Conservation (phyloP, 2,113 vertebrate species). For the Solea senegalensis region DNA sequence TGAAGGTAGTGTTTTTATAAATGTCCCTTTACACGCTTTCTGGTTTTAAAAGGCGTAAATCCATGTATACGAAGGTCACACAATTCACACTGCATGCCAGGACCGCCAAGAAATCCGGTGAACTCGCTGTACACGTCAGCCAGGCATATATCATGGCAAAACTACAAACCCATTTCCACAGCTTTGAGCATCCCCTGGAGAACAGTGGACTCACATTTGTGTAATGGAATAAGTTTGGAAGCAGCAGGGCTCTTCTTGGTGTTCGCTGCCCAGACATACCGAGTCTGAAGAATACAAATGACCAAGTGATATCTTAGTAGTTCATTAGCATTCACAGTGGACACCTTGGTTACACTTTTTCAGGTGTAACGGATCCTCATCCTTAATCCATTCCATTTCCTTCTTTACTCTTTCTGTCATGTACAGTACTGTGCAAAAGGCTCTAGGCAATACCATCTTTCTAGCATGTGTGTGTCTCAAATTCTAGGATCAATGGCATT, state of each 20-base stretch:
- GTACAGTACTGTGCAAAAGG: too few relatives aligned
- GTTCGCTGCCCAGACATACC: background rate
- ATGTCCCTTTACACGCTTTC: background rate
- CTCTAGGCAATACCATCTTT: too few relatives aligned
- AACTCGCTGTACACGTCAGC: background rate
- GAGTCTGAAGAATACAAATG: background rate
- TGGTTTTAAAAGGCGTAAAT: background rate
- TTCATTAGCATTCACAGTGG: background rate
- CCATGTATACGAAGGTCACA: background rate
- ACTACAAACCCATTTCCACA: background rate
- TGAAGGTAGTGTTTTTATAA: background rate
- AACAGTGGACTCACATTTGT: background rate
- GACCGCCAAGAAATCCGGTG: background rate
- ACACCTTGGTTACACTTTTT: background rate
- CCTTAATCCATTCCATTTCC: background rate
- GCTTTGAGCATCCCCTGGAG: background rate
- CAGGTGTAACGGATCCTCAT: background rate
- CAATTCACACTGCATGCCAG: background rate
- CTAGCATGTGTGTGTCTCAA: too few relatives aligned
- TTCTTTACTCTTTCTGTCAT: background rate
- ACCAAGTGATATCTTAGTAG: background rate
- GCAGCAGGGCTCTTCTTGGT: background rate
- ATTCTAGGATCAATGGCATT: too few relatives aligned
- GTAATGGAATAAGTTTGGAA: background rate
- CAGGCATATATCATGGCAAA: background rate